Conservation (phyloP, 2,113 vertebrate genomes). For the Verasper variegatus region DNA sequence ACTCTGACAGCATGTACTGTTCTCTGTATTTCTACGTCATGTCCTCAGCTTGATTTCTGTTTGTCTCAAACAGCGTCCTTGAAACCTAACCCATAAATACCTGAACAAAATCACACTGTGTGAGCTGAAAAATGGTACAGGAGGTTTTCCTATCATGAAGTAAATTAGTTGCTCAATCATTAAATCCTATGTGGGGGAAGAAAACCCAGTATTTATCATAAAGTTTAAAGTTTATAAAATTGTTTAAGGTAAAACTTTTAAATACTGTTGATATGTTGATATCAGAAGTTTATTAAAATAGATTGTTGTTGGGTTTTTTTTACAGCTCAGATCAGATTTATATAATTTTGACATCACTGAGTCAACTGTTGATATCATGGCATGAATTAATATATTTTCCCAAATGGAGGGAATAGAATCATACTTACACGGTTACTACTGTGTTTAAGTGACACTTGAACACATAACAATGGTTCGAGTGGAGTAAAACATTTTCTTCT, state of each 20-base stretch:
- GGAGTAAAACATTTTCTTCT: neutral
- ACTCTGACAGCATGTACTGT: neutral
- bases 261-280: too few relatives aligned
- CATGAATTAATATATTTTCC: neutral
- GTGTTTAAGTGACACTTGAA: too few relatives aligned
- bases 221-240: too few relatives aligned
- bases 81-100: neutral
- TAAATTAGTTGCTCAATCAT: neutral
- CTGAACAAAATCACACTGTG: neutral
- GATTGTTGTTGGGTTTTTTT: too few relatives aligned
- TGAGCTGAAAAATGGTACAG: neutral
- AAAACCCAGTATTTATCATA: too few relatives aligned
- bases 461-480: neutral
- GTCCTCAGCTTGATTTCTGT: neutral
- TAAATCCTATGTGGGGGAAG: too few relatives aligned
- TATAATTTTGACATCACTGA: too few relatives aligned
- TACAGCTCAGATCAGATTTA: too few relatives aligned
- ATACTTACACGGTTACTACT: too few relatives aligned
- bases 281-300: too few relatives aligned
- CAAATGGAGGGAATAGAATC: neutral
- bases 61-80: neutral
- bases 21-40: neutral
- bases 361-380: neutral
- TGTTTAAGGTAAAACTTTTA: too few relatives aligned
- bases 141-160: neutral